Evolutionary conservation across 2,888 invertebrate species (phyloP).

Genomic region (Dynastes grantii): DNA sequence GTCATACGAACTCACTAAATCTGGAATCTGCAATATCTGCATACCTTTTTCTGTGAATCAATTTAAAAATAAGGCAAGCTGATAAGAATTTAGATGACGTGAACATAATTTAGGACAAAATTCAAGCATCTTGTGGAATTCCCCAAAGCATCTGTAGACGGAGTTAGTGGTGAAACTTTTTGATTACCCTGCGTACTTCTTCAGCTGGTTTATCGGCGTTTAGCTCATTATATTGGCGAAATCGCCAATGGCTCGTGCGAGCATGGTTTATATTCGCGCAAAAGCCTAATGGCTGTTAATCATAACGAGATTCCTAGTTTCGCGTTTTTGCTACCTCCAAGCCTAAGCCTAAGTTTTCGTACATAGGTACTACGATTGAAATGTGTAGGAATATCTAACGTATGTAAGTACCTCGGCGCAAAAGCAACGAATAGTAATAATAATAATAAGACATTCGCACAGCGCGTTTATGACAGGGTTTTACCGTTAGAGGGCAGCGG

Average conservation of each 20-base stretch:
- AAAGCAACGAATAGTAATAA: slow-evolving; percentile 20
- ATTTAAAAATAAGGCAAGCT: no score
- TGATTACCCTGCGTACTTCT: no score
- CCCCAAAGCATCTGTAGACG: no score
- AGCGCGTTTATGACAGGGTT: slow-evolving; percentile 24
- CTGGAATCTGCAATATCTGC: no score
- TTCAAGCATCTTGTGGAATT: no score
- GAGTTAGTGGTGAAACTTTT: no score
- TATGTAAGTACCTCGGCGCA: background rate
- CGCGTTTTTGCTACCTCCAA: slow-evolving; percentile 35
- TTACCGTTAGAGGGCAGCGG: slow-evolving; percentile 36
- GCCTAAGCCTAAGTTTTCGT: background rate
- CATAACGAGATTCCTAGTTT: slow-evolving; percentile 48
- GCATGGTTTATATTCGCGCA: slow-evolving; percentile 41
- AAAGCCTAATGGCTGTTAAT: slow-evolving; percentile 47
- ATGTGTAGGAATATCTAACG: background rate
- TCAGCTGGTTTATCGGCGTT: no score
- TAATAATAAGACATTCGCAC: slow-evolving; percentile 12
- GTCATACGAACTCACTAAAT: no score
- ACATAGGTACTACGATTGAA: no score
- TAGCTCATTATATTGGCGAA: background rate
- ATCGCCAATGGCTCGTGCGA: slow-evolving; percentile 45
- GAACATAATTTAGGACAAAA: no score
- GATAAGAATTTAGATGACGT: no score
- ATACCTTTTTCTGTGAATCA: no score